Conservation (phyloP, 2,797 vertebrate species). For the Otolemur crassicaudatus region DNA sequence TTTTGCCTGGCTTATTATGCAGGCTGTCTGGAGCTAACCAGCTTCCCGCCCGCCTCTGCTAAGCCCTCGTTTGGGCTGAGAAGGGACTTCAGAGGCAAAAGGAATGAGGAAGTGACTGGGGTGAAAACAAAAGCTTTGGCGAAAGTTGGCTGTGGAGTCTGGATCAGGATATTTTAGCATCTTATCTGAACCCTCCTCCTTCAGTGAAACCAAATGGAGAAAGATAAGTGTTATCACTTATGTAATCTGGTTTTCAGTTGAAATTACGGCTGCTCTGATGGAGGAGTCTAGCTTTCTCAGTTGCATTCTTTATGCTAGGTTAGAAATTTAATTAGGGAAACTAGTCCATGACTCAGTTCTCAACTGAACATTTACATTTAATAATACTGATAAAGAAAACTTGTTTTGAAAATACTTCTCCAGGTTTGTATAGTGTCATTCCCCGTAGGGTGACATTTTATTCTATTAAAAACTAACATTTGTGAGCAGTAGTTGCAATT, state of each 20-base stretch:
- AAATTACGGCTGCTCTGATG: background rate
- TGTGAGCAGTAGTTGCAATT: conserved; percentile 74
- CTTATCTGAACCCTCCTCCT: background rate
- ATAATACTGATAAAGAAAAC: conserved; percentile 11
- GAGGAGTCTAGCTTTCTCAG: conserved; percentile 15
- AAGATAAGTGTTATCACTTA: background rate
- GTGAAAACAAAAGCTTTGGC: background rate
- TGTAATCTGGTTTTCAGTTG: background rate
- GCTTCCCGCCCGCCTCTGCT: background rate
- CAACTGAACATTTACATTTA: conserved; percentile 59
- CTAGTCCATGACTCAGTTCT: conserved; percentile 59
- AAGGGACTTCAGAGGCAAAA: background rate
- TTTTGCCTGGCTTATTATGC: background rate
- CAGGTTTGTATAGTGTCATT: conserved; percentile 65
- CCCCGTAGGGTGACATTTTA: conserved; percentile 68
- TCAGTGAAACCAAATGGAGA: background rate
- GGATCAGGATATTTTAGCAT: background rate
- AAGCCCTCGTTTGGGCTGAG: background rate
- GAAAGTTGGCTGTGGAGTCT: background rate
- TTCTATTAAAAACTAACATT: conserved; percentile 78
- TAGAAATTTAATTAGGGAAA: conserved; percentile 64
- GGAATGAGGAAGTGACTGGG: conserved; percentile 21
- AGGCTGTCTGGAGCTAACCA: background rate
- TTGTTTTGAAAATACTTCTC: conserved; percentile 73
- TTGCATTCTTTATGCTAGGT: background rate